These are phyloP conservation scores for Phengaris arion DNA, from an alignment of 2,888 invertebrate species.

Conservation along the genomic window DNA sequence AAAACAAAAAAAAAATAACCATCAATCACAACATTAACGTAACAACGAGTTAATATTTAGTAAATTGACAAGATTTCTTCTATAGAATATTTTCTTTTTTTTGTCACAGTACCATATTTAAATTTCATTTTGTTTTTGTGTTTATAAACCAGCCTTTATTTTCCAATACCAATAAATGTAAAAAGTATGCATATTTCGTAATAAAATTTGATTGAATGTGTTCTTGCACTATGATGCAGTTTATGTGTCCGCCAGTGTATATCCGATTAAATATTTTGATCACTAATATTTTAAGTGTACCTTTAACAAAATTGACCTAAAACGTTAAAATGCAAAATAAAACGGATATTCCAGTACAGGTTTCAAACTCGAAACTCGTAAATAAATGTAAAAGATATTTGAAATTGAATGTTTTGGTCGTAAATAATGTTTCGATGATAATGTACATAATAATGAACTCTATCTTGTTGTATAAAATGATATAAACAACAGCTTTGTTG, in stretches of 20 bases:
- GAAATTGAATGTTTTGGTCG: neutral
- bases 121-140: too few species aligned
- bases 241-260: neutral
- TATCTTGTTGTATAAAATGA: conserved; percentile 32
- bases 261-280: neutral
- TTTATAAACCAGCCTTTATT: too few species aligned
- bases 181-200: too few species aligned
- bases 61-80: too few species aligned
- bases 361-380: neutral
- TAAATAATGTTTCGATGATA: conserved; percentile 9
- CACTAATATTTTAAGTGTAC: neutral
- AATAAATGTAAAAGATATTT: neutral
- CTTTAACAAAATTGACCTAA: neutral
- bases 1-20: too few species aligned
- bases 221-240: too few species aligned
- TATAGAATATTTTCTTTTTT: too few species aligned
- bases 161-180: too few species aligned
- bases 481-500: conserved; percentile 58
- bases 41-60: too few species aligned
- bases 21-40: too few species aligned
- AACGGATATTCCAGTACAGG: neutral
- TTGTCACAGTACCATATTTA: too few species aligned
- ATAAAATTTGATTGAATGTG: too few species aligned
- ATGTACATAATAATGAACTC: conserved; percentile 14
- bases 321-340: neutral